phyloP scores from a whole-genome alignment of 2,797 vertebrate species.

The Argya squamiceps region DNA sequence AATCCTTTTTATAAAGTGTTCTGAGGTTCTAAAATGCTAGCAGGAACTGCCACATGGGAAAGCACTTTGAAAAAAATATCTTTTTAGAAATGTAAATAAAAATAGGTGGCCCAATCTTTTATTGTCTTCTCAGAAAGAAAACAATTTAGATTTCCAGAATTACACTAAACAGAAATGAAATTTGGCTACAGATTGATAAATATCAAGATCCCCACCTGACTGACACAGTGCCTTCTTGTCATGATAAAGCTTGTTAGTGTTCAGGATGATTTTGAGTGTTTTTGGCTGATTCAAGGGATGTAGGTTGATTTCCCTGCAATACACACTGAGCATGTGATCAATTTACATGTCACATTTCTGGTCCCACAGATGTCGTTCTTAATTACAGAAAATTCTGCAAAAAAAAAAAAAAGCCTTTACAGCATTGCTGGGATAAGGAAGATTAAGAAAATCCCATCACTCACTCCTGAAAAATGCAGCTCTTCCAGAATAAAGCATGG shows the following conservation, averaged over 20 bases:
- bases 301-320: background rate
- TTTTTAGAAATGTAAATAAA: background rate
- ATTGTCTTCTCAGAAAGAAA: background rate
- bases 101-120: background rate
- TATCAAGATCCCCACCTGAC: background rate
- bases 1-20: conserved; percentile 1
- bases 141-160: background rate
- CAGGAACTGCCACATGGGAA: background rate
- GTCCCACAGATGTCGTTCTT: background rate
- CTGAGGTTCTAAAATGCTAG: conserved; percentile 4
- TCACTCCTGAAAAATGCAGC: background rate
- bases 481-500: background rate
- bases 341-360: background rate
- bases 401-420: background rate
- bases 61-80: background rate
- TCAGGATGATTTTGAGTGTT: background rate
- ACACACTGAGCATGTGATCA: background rate
- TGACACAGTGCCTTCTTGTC: background rate
- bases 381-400: background rate
- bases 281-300: background rate
- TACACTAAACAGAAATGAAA: background rate
- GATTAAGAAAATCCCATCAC: background rate
- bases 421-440: background rate
- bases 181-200: background rate
- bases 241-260: background rate